A percentile compares a stretch with the other conserved stretches of the same genome.
Conservation (phyloP, 2,797 vertebrate genomes). For the Orestias chungarensis region DNA sequence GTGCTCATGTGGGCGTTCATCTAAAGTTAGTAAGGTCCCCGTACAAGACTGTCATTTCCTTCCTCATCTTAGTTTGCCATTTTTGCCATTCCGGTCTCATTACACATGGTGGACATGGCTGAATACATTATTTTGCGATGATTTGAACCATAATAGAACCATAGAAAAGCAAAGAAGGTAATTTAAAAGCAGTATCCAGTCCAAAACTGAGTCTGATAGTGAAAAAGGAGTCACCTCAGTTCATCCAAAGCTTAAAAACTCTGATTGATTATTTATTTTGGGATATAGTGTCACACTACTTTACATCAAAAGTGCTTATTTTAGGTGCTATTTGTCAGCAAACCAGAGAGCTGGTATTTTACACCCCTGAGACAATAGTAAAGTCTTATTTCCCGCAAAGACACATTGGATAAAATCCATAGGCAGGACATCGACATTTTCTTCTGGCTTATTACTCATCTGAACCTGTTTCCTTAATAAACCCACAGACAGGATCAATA, state of each 20-base stretch:
- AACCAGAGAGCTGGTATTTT: background rate
- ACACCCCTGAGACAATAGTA: constrained; percentile 2
- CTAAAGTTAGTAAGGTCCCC: constrained; percentile 64
- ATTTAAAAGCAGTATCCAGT: constrained; percentile 34
- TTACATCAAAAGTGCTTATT: background rate
- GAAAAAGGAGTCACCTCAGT: constrained; percentile 11
- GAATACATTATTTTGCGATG: constrained; percentile 22
- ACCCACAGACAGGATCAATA: constrained; percentile 55
- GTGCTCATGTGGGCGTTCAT: background rate
- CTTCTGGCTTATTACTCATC: constrained; percentile 29
- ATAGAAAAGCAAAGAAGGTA: constrained; percentile 42
- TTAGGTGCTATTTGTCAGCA: constrained; percentile 9
- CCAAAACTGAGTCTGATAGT: constrained; percentile 25
- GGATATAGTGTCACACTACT: background rate
- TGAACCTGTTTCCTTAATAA: constrained; percentile 52
- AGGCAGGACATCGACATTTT: constrained; percentile 45
- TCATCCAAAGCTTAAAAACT: constrained; percentile 14
- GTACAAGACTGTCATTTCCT: constrained; percentile 49
- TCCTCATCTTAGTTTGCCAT: constrained; percentile 38
- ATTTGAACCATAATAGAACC: background rate
- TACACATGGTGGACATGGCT: constrained; percentile 12
- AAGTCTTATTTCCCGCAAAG: constrained; percentile 24
- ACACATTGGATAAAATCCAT: constrained; percentile 22
- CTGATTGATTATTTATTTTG: background rate
- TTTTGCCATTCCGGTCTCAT: constrained; percentile 28